Evolutionary conservation across 2,888 invertebrate genomes (phyloP).

Genomic region (Chironomus riparius): DNA sequence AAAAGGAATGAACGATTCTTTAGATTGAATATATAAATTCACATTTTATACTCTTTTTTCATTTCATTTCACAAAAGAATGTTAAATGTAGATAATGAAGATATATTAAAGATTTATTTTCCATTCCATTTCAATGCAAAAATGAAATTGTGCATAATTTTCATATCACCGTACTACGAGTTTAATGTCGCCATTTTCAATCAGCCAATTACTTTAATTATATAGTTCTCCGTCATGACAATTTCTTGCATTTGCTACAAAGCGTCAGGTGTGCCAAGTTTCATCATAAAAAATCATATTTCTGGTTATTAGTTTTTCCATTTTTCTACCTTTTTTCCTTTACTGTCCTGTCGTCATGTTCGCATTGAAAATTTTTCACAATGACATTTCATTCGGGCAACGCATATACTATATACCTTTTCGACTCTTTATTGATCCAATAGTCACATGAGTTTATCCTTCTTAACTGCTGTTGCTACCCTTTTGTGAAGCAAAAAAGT

Average conservation of each 20-base stretch:
- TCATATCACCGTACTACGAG: no score
- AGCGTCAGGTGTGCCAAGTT: conserved; percentile 13
- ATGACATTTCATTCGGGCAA: background rate
- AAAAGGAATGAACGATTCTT: background rate
- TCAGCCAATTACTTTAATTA: conserved; percentile 2
- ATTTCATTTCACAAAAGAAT: background rate
- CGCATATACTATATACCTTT: no score
- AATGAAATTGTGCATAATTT: background rate
- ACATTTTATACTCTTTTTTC: background rate
- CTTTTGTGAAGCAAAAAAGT: background rate
- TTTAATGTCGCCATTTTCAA: background rate
- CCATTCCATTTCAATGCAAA: no score
- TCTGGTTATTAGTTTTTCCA: background rate
- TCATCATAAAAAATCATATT: conserved; percentile 1
- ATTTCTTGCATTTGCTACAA: background rate
- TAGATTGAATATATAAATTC: background rate
- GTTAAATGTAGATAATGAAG: background rate
- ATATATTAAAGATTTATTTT: background rate
- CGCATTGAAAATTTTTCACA: background rate
- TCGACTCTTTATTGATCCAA: no score
- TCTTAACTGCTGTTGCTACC: no score
- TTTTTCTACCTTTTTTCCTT: background rate
- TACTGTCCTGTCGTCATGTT: background rate
- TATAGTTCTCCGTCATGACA: background rate
- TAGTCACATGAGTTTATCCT: no score